phyloP scores from a whole-genome alignment of 2,797 vertebrate genomes.

The Chromobotia macracanthus region DNA sequence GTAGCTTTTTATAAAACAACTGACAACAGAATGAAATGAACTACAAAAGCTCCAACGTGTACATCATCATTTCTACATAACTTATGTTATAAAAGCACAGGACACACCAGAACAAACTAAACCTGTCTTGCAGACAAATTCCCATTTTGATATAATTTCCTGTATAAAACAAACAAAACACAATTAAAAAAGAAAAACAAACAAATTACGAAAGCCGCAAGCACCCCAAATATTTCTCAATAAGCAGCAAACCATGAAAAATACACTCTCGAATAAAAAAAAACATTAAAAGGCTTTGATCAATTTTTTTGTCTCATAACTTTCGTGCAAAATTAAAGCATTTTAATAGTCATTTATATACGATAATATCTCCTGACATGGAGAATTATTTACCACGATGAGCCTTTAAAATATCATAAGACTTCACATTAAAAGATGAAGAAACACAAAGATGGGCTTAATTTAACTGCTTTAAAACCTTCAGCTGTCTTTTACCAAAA shows the following conservation, averaged over 20 bases:
- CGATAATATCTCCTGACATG: background rate
- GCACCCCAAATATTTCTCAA: conserved; percentile 14
- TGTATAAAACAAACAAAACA: background rate
- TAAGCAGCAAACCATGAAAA: conserved; percentile 49
- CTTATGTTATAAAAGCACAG: conserved; percentile 27
- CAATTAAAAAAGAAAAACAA: background rate
- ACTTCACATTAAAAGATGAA: background rate
- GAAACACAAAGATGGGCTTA: background rate
- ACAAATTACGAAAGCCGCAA: conserved; percentile 31
- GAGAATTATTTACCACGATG: conserved; percentile 6
- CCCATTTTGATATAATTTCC: conserved; percentile 4
- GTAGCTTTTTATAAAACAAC: conserved; percentile 53
- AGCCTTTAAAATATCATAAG: conserved; percentile 30
- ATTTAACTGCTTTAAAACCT: conserved; percentile 2
- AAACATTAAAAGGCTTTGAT: background rate
- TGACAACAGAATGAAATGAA: conserved; percentile 42
- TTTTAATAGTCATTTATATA: conserved; percentile 1
- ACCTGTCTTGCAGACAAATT: background rate
- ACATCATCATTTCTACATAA: conserved; percentile 52
- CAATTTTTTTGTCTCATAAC: conserved; percentile 8
- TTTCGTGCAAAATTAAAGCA: background rate
- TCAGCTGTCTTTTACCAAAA: background rate
- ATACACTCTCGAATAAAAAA: conserved; percentile 2
- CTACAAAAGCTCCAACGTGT: conserved; percentile 57
- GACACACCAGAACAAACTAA: conserved; percentile 30